Base-by-base conservation (phyloP, 2,797 vertebrate species). In the Delichon dasypus region DNA sequence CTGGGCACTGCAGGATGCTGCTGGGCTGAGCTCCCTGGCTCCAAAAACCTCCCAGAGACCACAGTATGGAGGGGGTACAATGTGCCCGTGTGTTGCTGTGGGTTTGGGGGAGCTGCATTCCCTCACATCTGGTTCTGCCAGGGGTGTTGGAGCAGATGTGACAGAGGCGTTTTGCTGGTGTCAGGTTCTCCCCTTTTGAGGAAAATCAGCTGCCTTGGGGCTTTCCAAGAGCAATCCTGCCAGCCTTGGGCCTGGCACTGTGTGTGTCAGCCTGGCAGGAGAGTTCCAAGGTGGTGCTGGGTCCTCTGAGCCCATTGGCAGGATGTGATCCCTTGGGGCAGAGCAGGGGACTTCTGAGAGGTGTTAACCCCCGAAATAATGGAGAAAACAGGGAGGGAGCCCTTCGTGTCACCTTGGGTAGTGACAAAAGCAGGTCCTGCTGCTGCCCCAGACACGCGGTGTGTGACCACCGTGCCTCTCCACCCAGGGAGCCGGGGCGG, bases 201-300 rank as follows among this genome's bases (percentile, higher is more conserved):
- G 26, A 71, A n/a, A 44, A 74, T 13, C 2, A 1, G 8, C 30
- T 74, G 42, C 58, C 16, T 27, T 60, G 40, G 47, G 57, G 61
- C 13, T 86, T 13, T 9, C n/a, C 15, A 6, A 17, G 29, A n/a
- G 3, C 0, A 0, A 17, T 25, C 30, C 44, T 1, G 2, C 80
- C 29, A 38, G 55, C 25, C 32, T 29, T 13, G 42, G 2, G 10
- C 65, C 57, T 7, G 1, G 27, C 0, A 0, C 42, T 73, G 36
- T 4, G 0, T 29, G n/a, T 25, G 25, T 65, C 68, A 58, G 48
- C 53, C 48, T 22, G 15, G 45, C 71, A 54, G 67, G 30, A 68
- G 18, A 38, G 13, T 50, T 91, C 0, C 0, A 27, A 78, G 38
- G 26, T 1, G 1, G 12, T 2, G 3, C 78, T 67, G 74, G 6